Evolutionary conservation across 2,797 vertebrate species (phyloP).

Genomic region (Pampus argenteus): DNA sequence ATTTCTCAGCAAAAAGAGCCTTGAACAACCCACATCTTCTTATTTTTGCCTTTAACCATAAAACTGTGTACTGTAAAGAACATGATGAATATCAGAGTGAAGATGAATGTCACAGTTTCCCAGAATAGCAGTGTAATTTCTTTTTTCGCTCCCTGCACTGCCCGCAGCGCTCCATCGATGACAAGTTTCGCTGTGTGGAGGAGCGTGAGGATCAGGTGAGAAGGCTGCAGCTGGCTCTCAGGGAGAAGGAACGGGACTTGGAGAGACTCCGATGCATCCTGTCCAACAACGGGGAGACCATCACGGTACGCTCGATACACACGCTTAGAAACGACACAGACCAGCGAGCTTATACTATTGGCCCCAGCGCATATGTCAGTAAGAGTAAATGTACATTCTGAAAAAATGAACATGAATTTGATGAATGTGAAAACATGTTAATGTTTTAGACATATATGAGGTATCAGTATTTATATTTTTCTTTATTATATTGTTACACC

Average conservation of each 20-base stretch:
- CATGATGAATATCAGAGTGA: neutral
- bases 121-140: constrained; percentile 28
- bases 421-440: too few relatives aligned
- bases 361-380: neutral
- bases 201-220: constrained; percentile 92
- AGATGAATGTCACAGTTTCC: neutral
- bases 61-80: neutral
- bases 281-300: constrained; percentile 92
- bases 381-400: neutral
- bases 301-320: constrained; percentile 84
- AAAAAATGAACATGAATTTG: too few relatives aligned
- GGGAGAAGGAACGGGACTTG: constrained; percentile 91
- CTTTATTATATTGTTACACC: neutral
- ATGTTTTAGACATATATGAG: neutral
- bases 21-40: neutral
- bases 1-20: neutral
- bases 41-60: neutral
- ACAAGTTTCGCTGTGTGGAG: constrained; percentile 92
- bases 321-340: neutral
- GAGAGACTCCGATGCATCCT: constrained; percentile 90
- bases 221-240: constrained; percentile 86
- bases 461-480: neutral
- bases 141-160: neutral
- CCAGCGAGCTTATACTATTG: neutral
- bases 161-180: constrained; percentile 90